Evolutionary conservation across 92 coral and sea anemone genomes (phyloP), one percentile per base, ranked within the genome.

Genomic region (Galaxea fascicularis): DNA sequence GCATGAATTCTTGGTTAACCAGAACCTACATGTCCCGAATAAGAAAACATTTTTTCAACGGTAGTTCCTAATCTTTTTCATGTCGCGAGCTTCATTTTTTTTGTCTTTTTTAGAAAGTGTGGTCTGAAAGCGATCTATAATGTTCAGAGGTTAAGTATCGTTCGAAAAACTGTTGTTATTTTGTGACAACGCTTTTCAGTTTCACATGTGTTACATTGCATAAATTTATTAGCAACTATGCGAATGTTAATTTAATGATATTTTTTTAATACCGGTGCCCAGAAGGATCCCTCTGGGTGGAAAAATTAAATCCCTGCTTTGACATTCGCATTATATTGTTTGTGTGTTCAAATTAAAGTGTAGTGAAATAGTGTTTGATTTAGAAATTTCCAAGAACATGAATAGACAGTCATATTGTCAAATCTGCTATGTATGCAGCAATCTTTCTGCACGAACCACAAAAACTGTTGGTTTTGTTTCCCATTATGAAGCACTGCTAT

Each of bases 41-140:
- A 20, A 8, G 25, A 18, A 16, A 24, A 78, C 47, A 10, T 63
- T 47, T 30, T n/a, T 45, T 17, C 47, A 46, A 47, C 73, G 56
- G 16, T 30, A 45, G 6, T 49, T 65, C 83, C 77, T 15, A 59
- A 22, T 76, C n/a, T 21, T 41, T 59, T 73, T 59, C 30, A 57
- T 57, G 29, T 58, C 64, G 26, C 54, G 21, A 52, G 25, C 25
- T 13, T 31, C 22, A 21, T 31, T 76, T 58, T 39, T 76, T 58
- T 76, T 58, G 22, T 76, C 29, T 25, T n/a, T 76, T 39, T 57
- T 18, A 20, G 47, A 56, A 31, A 18, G 41, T n/a, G 25, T 75
- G 51, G 57, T 46, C 51, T 76, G 70, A 58, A 76, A 76, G 58
- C 35, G 6, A 35, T n/a, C n/a, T n/a, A n/a, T n/a, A n/a, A n/a